Evolutionary conservation across 2,797 vertebrate genomes (phyloP).

Genomic region (Octomys mimax): DNA sequence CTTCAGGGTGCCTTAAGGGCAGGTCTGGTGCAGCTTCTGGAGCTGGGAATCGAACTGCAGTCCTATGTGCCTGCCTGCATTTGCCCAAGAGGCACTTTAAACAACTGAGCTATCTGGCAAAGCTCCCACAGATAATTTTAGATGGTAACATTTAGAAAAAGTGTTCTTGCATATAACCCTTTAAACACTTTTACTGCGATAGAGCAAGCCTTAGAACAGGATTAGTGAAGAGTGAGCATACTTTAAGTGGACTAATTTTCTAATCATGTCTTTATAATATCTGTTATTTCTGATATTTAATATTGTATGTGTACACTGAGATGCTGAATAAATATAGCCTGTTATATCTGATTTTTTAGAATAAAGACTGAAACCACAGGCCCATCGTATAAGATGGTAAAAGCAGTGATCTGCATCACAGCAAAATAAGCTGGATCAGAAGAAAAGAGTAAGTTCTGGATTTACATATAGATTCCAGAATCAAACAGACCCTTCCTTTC

Average conservation of each 20-base stretch:
- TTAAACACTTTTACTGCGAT: conserved; percentile 14
- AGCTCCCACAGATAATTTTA: background rate
- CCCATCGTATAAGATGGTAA: background rate
- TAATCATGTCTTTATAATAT: conserved; percentile 63
- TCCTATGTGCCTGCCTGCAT: too few species aligned
- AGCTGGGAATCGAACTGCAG: too few species aligned
- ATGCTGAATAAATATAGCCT: conserved; percentile 58
- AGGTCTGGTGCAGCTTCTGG: too few species aligned
- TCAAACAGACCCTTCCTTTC: conserved; percentile 2
- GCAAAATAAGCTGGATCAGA: background rate
- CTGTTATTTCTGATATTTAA: background rate
- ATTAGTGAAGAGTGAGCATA: conserved; percentile 54
- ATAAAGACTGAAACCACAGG: conserved; percentile 52
- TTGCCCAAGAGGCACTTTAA: too few species aligned
- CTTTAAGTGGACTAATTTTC: conserved; percentile 35
- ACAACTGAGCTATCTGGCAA: too few species aligned
- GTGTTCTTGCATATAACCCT: conserved; percentile 46
- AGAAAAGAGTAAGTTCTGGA: background rate
- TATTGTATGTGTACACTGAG: background rate
- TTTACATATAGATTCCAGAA: background rate
- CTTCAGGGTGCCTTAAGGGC: too few species aligned
- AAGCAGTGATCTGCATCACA: background rate
- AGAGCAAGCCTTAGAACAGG: conserved; percentile 39
- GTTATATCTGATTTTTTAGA: conserved; percentile 33
- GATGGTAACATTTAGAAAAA: conserved; percentile 60